Base-by-base conservation (phyloP, 2,797 vertebrate genomes). In the Pangasius macronema region DNA sequence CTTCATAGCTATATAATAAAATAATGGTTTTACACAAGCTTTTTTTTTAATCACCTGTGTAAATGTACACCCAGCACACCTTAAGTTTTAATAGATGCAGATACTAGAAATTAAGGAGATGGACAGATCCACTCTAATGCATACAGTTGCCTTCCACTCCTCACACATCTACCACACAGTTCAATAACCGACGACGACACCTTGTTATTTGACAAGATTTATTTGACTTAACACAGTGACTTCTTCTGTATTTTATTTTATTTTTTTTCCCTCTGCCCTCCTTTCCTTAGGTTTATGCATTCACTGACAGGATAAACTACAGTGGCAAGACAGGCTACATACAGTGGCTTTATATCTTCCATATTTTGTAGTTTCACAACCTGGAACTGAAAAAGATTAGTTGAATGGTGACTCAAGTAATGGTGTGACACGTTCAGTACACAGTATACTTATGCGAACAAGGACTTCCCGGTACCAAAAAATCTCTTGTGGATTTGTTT, bases 21-120 rank as follows among this genome's bases (percentile, higher is more conserved):
- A 87, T 72, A 87, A 57, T 70, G 51, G 77, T 77, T 53, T 87
- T 81, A 87, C 63, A 85, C 85, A 90, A 90, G 85, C 90, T 87
- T 82, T 36, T 67, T 55, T 51, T 33, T 18, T 5, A 16, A 33
- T 68, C 11, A 53, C 0, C n/a, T 33, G 0, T 72, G 14, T 85
- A 81, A 18, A 42, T 75, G 51, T 87, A 84, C 22, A 59, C 10
- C 53, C 2, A 5, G 22, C 83, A 36, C 72, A 72, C 33, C 3
- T 77, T 79, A 72, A 53, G 27, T 46, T 67, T 89, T 53, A 70
- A 86, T 33, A 63, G 42, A 18, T 51, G 51, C 20, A 16, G 3
- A 79, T 51, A 61, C 33, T 72, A 80, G 36, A 65, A 86, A 75
- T 81, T n/a, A 33, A 87, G 61, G 59, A 81, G 51, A 46, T 39